These are phyloP conservation scores for Oryzaephilus surinamensis DNA, from an alignment of 1,140 invertebrate species.

Conservation along the genomic window DNA sequence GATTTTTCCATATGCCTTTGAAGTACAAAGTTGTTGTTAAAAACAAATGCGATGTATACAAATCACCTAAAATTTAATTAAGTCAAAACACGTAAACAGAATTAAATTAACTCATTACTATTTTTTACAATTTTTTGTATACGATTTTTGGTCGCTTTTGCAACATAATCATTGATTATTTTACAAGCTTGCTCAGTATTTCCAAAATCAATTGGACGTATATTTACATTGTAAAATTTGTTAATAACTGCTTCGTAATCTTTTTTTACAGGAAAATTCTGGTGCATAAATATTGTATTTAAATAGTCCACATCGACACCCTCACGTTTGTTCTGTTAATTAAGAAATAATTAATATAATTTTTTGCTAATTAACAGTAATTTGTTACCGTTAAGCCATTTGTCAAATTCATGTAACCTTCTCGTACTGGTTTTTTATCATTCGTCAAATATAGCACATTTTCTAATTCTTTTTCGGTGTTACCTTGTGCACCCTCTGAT, in stretches of 20 bases:
- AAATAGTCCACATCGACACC: conserved; percentile 24
- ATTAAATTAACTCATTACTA: conserved; percentile 31
- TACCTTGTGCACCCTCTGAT: conserved; percentile 37
- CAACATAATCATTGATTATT: conserved; percentile 57
- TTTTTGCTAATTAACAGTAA: conserved; percentile 2
- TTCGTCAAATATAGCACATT: conserved; percentile 31
- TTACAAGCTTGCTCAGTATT: conserved; percentile 34
- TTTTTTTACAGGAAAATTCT: conserved; percentile 11
- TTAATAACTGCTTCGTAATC: too few species aligned
- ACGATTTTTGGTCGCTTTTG: conserved; percentile 49
- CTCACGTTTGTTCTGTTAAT: conserved; percentile 13
- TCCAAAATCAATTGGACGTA: conserved; percentile 49
- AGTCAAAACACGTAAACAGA: neutral
- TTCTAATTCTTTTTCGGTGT: conserved; percentile 35
- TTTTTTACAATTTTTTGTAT: conserved; percentile 51
- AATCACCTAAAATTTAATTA: conserved; percentile 35
- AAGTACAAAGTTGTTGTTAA: conserved; percentile 73
- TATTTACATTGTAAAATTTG: too few species aligned
- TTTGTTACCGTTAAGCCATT: conserved; percentile 33
- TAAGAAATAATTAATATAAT: neutral
- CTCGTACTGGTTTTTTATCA: conserved; percentile 23
- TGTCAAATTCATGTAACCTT: conserved; percentile 32
- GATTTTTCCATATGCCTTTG: conserved; percentile 66
- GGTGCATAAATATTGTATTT: conserved; percentile 27
- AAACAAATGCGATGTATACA: conserved; percentile 37